Conservation (phyloP, 2,113 vertebrate genomes). For the Dromas ardeola region DNA sequence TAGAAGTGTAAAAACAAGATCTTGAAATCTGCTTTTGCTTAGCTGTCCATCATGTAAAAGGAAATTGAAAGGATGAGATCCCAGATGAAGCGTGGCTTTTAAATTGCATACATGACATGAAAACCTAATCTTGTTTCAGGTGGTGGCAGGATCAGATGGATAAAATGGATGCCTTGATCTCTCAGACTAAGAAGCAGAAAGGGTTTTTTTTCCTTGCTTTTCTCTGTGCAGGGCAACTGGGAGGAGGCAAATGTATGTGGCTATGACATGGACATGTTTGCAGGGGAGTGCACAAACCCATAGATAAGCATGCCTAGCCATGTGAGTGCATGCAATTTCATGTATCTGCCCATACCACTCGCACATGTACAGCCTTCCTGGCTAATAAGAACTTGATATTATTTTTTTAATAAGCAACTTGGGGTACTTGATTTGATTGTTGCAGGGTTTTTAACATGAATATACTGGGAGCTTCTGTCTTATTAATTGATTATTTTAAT, state of each 20-base stretch:
- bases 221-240: not conserved
- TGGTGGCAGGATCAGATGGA: slow-evolving; percentile 1
- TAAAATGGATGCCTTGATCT: not conserved
- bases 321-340: rapidly evolving
- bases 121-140: slow-evolving; percentile 2
- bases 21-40: not conserved
- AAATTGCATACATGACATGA: not conserved
- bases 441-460: not conserved
- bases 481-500: not conserved
- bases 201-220: not conserved
- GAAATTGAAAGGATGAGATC: slow-evolving; percentile 11
- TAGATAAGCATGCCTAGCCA: rapidly evolving
- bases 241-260: not conserved
- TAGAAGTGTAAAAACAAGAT: slow-evolving; percentile 7
- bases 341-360: rapidly evolving
- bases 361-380: not conserved
- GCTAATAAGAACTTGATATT: not conserved
- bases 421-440: not conserved
- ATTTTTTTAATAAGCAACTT: not conserved
- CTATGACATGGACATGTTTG: not conserved
- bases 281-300: not conserved
- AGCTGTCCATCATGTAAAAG: not conserved
- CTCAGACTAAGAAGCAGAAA: not conserved
- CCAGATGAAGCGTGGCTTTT: slow-evolving; percentile 8
- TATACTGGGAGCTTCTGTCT: not conserved